phyloP scores from a whole-genome alignment of 2,797 vertebrate genomes.

The Siniperca obscura region DNA sequence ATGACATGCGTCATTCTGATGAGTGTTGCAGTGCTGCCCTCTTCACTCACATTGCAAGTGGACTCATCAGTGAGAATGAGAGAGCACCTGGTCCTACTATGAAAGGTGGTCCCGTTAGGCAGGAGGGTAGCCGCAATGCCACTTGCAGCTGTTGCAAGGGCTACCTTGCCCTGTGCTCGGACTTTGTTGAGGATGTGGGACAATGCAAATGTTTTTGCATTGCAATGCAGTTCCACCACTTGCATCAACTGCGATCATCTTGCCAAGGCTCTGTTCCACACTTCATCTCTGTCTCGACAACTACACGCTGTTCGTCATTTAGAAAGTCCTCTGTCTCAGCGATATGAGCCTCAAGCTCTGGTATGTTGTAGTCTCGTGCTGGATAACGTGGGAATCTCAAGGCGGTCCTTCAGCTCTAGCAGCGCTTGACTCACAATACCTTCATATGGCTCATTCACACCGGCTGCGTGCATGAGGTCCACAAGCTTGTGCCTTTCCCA shows the following conservation, averaged over 20 bases:
- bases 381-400: too few species aligned
- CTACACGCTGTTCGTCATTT: too few species aligned
- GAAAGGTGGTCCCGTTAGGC: constrained; percentile 1
- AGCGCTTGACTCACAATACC: too few species aligned
- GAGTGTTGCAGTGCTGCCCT: not conserved
- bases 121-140: constrained; percentile 5
- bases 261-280: not conserved
- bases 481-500: too few species aligned
- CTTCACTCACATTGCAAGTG: not conserved
- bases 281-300: too few species aligned
- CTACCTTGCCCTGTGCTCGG: not conserved
- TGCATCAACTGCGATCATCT: not conserved
- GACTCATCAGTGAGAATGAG: constrained; percentile 1
- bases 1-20: not conserved
- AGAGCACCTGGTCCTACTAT: constrained; percentile 6
- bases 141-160: constrained; percentile 14
- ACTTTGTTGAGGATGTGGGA: not conserved
- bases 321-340: too few species aligned
- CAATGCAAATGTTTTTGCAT: not conserved
- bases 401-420: too few species aligned
- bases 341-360: too few species aligned
- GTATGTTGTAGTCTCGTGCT: too few species aligned
- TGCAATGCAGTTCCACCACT: not conserved
- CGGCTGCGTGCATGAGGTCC: too few species aligned
- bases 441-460: too few species aligned